Base-by-base conservation (phyloP, 2,113 vertebrate species). In the Monarcha castaneiventris region DNA sequence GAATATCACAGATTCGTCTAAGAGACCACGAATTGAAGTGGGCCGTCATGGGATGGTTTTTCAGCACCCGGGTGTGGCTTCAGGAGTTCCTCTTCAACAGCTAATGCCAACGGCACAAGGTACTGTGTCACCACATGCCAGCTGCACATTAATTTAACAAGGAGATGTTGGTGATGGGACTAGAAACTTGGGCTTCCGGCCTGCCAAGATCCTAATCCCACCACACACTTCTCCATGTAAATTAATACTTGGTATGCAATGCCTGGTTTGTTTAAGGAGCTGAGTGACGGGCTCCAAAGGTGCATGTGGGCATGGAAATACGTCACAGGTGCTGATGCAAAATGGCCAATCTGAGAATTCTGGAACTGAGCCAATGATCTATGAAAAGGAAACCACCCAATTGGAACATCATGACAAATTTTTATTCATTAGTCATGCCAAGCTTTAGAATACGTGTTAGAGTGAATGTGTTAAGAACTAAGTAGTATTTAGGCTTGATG, bases 21-120 rank as follows among this genome's bases (percentile, higher is more conserved):
- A 99, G 98, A 99, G 99, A 98, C 98, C 98, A 98, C 99, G 99
- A 98, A 99, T 99, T 98, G 99, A 99, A 98, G 99, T 99, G 98
- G 98, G 99, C 98, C 99, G 99, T 98, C 99, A 99, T 98, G 99
- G 99, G 98, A 98, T 99, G 98, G 99, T 99, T 98, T 99, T 99
- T 99, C 99, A 99, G 98, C 99, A 99, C 98, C 99, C 99, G 96
- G 99, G 98, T 98, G 98, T 99, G 98, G 98, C 97, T 98, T 97
- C 99, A 96, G 99, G 99, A 97, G 99, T 99, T 97, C 99, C 99
- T 98, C 99, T 99, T 96, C 99, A 99, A 98, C 99, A 99, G 97
- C 98, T 99, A 97, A 99, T 99, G 99, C 99, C 99, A 82, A 99
- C 99, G 90, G 99, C 98, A 97, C 99, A 99, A 99, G 99, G 99